Evolutionary conservation across 2,113 vertebrate genomes (phyloP).

Genomic region (Eclectus roratus): DNA sequence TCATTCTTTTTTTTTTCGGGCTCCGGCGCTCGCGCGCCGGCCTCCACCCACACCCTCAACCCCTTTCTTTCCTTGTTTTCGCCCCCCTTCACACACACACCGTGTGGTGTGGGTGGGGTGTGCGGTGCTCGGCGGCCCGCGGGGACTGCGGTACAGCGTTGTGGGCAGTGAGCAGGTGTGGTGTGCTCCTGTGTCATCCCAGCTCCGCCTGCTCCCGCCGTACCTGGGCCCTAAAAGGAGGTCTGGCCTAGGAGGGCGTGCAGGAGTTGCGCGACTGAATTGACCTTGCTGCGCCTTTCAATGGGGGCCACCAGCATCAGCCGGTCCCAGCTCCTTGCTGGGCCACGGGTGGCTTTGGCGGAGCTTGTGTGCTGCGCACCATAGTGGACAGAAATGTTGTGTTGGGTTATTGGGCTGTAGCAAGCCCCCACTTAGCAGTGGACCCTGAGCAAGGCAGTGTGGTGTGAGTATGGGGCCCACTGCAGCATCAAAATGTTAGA

Average conservation of each 20-base stretch:
- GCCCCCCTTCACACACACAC: too few species aligned
- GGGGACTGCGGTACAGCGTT: not conserved
- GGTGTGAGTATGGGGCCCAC: rapidly evolving
- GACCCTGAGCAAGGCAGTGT: not conserved
- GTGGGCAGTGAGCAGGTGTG: not conserved
- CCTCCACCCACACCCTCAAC: too few species aligned
- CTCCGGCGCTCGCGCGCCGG: too few species aligned
- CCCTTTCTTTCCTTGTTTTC: too few species aligned
- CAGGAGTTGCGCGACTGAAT: rapidly evolving
- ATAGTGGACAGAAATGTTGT: rapidly evolving
- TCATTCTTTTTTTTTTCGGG: too few species aligned
- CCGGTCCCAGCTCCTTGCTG: not conserved
- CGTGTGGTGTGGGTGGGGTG: not conserved
- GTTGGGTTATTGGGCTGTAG: rapidly evolving
- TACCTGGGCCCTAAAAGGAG: rapidly evolving
- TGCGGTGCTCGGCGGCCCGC: not conserved
- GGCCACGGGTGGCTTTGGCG: not conserved
- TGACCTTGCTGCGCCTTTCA: rapidly evolving
- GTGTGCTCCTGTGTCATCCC: not conserved
- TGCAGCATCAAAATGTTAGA: rapidly evolving
- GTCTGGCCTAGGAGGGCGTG: rapidly evolving
- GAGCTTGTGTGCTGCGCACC: rapidly evolving
- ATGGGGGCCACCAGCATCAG: rapidly evolving
- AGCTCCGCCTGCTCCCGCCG: not conserved
- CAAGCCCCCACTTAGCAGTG: not conserved